Evolutionary conservation across 1,140 invertebrate genomes (phyloP), one percentile per base, ranked within the genome.

Genomic region (Mya arenaria): DNA sequence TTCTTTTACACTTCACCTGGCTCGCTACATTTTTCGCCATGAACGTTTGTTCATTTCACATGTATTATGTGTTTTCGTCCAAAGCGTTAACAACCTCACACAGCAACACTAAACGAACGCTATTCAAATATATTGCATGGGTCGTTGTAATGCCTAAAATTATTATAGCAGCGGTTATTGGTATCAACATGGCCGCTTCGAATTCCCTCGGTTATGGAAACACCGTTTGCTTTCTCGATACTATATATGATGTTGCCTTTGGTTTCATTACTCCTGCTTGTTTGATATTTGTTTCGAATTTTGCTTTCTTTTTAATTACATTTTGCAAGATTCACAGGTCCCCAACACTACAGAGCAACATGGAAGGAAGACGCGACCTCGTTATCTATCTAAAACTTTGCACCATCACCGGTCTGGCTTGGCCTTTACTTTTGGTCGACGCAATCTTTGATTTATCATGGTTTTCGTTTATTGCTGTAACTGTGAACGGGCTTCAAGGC

Each of bases 11-110:
- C 23, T 66, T 63, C 32, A 79, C 82, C 34, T 82, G 73, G 79
- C 25, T 85, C 0, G 62, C 58, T 55, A 73, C 65, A 17, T 84
- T 86, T 72, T 73, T 34, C 25, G 75, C 79, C 32, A 65, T 86
- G 37, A 82, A 85, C n/a, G 52, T 84, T 10, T 86, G 85, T 36
- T 86, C 83, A 5, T 86, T 77, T 44, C 85, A 84, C 28, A 84
- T 77, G 58, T 77, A 63, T 63, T 13, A 30, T 28, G 73, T 77
- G 39, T 77, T 77, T 52, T 77, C 58, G 15, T 25, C 17, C 0
- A 3, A 28, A 15, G 17, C 41, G 25, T 32, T 37, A 19, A n/a
- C 25, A 13, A 48, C 19, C n/a, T 36, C 23, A 37, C 17, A 60
- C 34, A 34, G 25, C n/a, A n/a, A n/a, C 30, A 8, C 28, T 30